Conservation (phyloP, 2,888 invertebrate genomes). For the Xestia sexstrigata region DNA sequence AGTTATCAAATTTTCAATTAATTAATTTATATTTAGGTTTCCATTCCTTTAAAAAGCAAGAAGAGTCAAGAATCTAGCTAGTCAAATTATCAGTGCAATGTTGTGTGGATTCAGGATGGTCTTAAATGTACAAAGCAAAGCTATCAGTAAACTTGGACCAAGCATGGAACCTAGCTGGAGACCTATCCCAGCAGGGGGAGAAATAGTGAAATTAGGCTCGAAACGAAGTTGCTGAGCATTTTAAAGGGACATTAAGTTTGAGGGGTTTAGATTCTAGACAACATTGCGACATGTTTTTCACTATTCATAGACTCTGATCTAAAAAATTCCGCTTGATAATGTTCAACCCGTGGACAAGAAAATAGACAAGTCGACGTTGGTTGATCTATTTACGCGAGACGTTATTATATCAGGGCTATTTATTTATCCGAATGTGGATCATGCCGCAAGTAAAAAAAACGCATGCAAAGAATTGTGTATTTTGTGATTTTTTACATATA, state of each 20-base stretch:
- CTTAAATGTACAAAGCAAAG: neutral
- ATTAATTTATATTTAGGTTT: neutral
- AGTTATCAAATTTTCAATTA: neutral
- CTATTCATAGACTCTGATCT: slow-evolving; percentile 11
- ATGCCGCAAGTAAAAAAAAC: slow-evolving; percentile 21
- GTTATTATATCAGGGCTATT: slow-evolving; percentile 48
- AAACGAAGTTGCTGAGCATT: neutral
- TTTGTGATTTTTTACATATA: slow-evolving; percentile 3
- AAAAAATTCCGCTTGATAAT: slow-evolving; percentile 24
- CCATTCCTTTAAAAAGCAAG: too few species aligned
- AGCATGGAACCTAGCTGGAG: too few species aligned
- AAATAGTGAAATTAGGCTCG: neutral
- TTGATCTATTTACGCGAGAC: slow-evolving; percentile 56
- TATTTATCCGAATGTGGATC: slow-evolving; percentile 55
- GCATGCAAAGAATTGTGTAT: slow-evolving; percentile 7
- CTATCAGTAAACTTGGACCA: neutral
- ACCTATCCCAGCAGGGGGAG: neutral
- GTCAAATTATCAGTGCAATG: neutral
- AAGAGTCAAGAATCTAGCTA: neutral
- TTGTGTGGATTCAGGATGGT: neutral
- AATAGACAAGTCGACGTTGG: slow-evolving; percentile 30
- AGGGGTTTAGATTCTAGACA: neutral
- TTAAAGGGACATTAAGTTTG: neutral
- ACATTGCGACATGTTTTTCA: neutral
- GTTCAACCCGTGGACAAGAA: slow-evolving; percentile 24